Conservation (phyloP, 2,888 invertebrate species). For the Sinopyrophorus schimmeli region DNA sequence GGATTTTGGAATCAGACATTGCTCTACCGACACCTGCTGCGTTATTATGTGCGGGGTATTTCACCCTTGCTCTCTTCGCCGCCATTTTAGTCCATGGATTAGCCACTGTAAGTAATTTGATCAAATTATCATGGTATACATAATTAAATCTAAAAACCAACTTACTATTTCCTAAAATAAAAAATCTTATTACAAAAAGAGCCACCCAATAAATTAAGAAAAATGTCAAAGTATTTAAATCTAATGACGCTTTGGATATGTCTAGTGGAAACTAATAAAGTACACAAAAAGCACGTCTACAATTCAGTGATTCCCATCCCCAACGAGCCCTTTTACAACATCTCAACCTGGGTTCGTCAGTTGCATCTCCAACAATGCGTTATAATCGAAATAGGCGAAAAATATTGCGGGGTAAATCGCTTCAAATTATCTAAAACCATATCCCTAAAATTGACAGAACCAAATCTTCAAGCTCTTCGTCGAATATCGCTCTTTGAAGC, state of each 20-base stretch:
- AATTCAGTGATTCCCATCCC: slow-evolving; percentile 40
- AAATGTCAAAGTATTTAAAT: slow-evolving; percentile 18
- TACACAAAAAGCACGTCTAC: slow-evolving; percentile 38
- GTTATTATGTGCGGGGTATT: slow-evolving; percentile 58
- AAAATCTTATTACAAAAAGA: too few species aligned
- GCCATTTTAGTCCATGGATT: slow-evolving; percentile 58
- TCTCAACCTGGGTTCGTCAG: slow-evolving; percentile 50
- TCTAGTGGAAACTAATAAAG: slow-evolving; percentile 33
- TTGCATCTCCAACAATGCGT: slow-evolving; percentile 56
- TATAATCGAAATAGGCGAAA: slow-evolving; percentile 56
- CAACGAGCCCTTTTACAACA: slow-evolving; percentile 47
- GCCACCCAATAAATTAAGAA: too few species aligned
- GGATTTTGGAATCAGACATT: slow-evolving; percentile 56
- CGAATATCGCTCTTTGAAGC: slow-evolving; percentile 40
- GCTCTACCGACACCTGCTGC: slow-evolving; percentile 58
- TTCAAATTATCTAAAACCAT: too few species aligned
- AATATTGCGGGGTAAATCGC: slow-evolving; percentile 53
- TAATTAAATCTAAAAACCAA: not conserved
- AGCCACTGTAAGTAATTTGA: slow-evolving; percentile 56
- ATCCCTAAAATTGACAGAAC: too few species aligned
- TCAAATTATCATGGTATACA: not conserved
- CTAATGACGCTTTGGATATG: slow-evolving; percentile 40
- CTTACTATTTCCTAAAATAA: too few species aligned
- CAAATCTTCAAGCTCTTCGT: slow-evolving; percentile 49
- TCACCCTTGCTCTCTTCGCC: slow-evolving; percentile 57